Percentiles rank a stretch among this genome's conserved stretches.
These are phyloP conservation scores for Bombylius discolor DNA, from an alignment of 2,888 invertebrate genomes.

Conservation along the genomic window DNA sequence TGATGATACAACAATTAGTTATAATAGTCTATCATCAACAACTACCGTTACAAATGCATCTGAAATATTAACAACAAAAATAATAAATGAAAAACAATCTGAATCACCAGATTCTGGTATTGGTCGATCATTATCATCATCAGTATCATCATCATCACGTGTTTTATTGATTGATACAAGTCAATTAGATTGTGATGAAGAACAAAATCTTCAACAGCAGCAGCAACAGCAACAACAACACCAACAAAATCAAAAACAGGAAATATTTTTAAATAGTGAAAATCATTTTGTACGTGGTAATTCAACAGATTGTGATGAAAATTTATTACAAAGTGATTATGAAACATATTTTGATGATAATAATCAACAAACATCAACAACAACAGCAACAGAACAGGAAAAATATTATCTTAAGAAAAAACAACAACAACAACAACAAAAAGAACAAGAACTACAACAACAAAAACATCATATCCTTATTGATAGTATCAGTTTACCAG, in stretches of 20 bases:
- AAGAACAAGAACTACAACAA: neutral
- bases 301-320: constrained; percentile 33
- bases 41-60: constrained; percentile 13
- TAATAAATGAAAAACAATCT: neutral
- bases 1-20: neutral
- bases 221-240: neutral
- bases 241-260: neutral
- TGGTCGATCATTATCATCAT: constrained; percentile 10
- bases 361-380: neutral
- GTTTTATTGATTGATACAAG: constrained; percentile 2
- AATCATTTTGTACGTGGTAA: constrained; percentile 16
- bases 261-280: neutral
- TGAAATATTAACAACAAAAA: neutral
- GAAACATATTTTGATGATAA: constrained; percentile 8
- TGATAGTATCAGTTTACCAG: constrained; percentile 36
- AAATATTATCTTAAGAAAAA: neutral
- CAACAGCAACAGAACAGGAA: neutral
- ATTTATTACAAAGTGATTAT: constrained; percentile 17
- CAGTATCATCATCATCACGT: neutral
- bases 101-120: constrained; percentile 30
- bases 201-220: neutral
- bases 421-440: neutral
- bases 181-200: neutral
- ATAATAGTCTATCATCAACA: neutral
- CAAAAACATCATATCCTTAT: constrained; percentile 23